phyloP scores from a whole-genome alignment of 2,113 vertebrate species.

The Triplophysa rosa region DNA sequence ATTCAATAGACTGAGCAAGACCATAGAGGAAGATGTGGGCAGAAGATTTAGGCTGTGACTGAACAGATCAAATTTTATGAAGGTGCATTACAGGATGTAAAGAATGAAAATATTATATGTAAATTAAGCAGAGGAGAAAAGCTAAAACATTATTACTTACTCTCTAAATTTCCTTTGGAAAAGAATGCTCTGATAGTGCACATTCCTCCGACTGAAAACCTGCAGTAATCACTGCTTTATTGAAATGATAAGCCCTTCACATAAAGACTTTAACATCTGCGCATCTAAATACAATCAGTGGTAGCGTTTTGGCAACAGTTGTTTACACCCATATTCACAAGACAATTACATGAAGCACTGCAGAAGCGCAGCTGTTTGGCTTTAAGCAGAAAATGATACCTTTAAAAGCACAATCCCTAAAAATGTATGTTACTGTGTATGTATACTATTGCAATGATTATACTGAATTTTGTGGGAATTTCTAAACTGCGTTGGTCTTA shows the following conservation, averaged over 20 bases:
- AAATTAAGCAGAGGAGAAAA: background rate
- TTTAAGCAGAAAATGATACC: conserved; percentile 9
- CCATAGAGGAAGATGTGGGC: background rate
- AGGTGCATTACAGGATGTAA: background rate
- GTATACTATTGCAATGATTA: background rate
- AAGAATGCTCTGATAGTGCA: background rate
- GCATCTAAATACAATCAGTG: conserved; percentile 36
- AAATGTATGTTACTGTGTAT: conserved; percentile 5
- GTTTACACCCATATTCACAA: conserved; percentile 29
- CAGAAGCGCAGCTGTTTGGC: conserved; percentile 24
- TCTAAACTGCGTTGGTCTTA: background rate
- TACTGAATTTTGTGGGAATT: background rate
- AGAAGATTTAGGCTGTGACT: background rate
- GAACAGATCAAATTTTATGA: conserved; percentile 16
- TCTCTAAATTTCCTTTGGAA: background rate
- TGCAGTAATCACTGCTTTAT: background rate
- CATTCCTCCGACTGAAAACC: background rate
- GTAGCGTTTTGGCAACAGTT: conserved; percentile 24
- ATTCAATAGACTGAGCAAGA: conserved; percentile 37
- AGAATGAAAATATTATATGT: background rate
- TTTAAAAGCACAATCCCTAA: background rate
- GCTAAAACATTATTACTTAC: background rate
- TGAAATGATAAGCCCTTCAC: conserved; percentile 7
- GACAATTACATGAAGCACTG: conserved; percentile 23
- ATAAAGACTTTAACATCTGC: conserved; percentile 29